phyloP scores from a whole-genome alignment of 1,140 invertebrate species.

The Dryas iulia region DNA sequence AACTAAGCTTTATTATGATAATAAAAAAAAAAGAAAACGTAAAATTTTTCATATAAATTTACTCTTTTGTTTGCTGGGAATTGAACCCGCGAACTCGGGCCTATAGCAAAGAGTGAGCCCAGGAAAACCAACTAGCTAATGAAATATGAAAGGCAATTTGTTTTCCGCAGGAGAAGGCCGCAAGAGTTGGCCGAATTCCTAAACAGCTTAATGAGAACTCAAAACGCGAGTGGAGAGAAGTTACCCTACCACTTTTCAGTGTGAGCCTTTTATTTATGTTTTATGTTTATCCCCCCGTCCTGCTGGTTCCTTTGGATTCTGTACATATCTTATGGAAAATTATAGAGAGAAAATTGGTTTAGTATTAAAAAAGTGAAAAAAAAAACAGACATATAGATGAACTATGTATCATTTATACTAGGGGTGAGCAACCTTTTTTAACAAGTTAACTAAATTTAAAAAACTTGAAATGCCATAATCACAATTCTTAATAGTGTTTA shows the following conservation, averaged over 20 bases:
- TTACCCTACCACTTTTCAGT: conserved; percentile 81
- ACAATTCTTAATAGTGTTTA: too few relatives aligned
- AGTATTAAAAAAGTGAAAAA: too few relatives aligned
- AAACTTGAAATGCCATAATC: too few relatives aligned
- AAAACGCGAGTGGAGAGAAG: conserved; percentile 69
- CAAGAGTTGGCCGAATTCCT: conserved; percentile 78
- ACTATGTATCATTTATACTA: too few relatives aligned
- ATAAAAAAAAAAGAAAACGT: too few relatives aligned
- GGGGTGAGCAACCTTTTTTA: too few relatives aligned
- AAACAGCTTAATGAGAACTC: conserved; percentile 76
- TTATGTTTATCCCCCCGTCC: conserved; percentile 49
- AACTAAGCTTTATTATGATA: background rate
- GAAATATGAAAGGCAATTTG: conserved; percentile 19
- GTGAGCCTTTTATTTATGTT: conserved; percentile 74
- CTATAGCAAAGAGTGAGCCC: background rate
- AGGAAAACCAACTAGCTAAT: too few relatives aligned
- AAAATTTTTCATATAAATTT: too few relatives aligned
- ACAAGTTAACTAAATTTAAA: too few relatives aligned
- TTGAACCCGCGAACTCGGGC: background rate
- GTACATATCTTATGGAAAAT: conserved; percentile 29
- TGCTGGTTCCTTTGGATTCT: conserved; percentile 27
- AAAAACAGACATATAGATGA: background rate
- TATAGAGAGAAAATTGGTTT: too few relatives aligned
- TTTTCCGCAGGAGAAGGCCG: conserved; percentile 78
- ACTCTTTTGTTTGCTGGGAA: background rate